phyloP scores from a whole-genome alignment of 2,113 vertebrate species.

The Solea solea region DNA sequence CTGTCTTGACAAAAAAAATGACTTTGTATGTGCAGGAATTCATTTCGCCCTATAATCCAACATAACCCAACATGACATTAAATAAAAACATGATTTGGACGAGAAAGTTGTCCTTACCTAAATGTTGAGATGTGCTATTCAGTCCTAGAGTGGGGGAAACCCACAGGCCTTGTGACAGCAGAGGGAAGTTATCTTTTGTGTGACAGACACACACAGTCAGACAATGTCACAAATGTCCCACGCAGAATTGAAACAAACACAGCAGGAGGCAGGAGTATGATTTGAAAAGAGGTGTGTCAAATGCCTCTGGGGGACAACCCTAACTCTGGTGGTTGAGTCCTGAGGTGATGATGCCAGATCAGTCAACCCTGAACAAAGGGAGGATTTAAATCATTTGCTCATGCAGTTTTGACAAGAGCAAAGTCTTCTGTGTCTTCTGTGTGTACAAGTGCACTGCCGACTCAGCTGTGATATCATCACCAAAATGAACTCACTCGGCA shows the following conservation, averaged over 20 bases:
- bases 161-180: conserved; percentile 39
- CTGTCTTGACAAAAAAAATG: too few species aligned
- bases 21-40: too few species aligned
- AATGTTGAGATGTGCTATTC: conserved; percentile 13
- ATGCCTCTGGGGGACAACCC: conserved; percentile 17
- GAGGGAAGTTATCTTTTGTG: conserved; percentile 47
- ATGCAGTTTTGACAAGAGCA: conserved; percentile 61
- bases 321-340: conserved; percentile 9
- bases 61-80: conserved; percentile 6
- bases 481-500: conserved; percentile 44
- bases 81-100: conserved; percentile 8
- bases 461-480: conserved; percentile 36
- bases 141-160: conserved; percentile 18
- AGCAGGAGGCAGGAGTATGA: conserved; percentile 40
- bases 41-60: neutral
- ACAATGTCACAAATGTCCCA: conserved; percentile 49
- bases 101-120: conserved; percentile 27
- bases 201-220: conserved; percentile 39
- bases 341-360: conserved; percentile 61
- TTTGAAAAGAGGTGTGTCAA: conserved; percentile 64
- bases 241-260: conserved; percentile 27
- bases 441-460: conserved; percentile 13
- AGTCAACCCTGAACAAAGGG: conserved; percentile 65
- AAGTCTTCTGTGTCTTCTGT: conserved; percentile 37
- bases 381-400: conserved; percentile 73